phyloP scores from a whole-genome alignment of 2,113 vertebrate species.

The Plectropomus leopardus region DNA sequence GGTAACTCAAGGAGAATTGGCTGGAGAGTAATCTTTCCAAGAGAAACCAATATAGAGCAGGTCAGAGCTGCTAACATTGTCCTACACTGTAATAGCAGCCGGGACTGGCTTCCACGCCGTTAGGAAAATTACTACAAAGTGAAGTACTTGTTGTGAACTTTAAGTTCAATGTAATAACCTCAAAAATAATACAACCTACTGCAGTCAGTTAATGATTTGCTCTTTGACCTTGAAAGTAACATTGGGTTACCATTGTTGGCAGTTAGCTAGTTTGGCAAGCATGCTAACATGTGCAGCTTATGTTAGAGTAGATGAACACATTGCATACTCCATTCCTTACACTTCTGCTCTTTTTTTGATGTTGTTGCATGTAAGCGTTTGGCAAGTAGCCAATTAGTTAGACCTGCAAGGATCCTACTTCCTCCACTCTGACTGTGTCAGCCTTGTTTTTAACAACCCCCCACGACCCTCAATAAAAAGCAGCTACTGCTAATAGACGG shows the following conservation, averaged over 20 bases:
- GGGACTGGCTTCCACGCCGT: too few species aligned
- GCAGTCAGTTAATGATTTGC: background rate
- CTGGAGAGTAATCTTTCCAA: background rate
- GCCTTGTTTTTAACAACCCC: background rate
- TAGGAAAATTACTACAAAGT: too few species aligned
- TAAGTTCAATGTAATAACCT: too few species aligned
- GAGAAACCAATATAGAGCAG: background rate
- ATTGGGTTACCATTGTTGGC: background rate
- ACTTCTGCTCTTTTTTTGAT: background rate
- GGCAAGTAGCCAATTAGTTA: constrained; percentile 3
- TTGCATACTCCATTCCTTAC: background rate
- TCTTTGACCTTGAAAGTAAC: background rate
- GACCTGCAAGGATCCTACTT: constrained; percentile 32
- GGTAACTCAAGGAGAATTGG: background rate
- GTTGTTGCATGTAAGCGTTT: background rate
- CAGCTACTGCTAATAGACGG: background rate
- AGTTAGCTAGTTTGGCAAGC: background rate
- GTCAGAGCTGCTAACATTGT: background rate
- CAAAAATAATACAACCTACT: background rate
- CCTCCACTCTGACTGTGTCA: background rate
- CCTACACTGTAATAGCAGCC: background rate
- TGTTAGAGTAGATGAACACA: background rate
- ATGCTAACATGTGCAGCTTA: background rate
- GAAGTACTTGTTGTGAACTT: too few species aligned
- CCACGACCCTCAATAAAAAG: background rate